Percentiles rank a stretch among this genome's conserved stretches.
Evolutionary conservation across 2,113 vertebrate species (phyloP).

Genomic region (Gymnarchus niloticus): DNA sequence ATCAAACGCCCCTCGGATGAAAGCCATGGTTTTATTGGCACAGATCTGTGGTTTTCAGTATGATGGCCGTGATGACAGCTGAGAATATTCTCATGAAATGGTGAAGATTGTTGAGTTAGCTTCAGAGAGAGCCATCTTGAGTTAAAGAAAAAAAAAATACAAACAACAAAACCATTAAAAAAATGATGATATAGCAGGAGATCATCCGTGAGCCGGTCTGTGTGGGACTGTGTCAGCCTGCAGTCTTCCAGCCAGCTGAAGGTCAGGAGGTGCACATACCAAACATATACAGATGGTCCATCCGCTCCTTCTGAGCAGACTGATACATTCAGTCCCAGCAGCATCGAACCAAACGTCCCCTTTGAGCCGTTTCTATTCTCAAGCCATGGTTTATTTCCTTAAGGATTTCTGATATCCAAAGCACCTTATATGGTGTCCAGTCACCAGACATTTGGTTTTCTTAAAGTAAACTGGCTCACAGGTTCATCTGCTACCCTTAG

Average conservation of each 20-base stretch:
- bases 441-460: neutral
- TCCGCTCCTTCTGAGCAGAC: neutral
- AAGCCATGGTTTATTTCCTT: neutral
- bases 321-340: neutral
- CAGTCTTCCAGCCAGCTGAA: neutral
- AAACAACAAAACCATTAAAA: neutral
- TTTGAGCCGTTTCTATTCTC: neutral
- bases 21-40: neutral
- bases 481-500: neutral
- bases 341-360: neutral
- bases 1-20: slow-evolving; percentile 16
- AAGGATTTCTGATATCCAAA: neutral
- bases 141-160: neutral
- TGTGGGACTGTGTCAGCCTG: neutral
- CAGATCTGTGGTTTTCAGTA: neutral
- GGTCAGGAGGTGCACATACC: neutral
- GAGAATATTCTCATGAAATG: neutral
- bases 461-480: neutral
- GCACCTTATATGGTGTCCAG: neutral
- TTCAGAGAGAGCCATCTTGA: neutral
- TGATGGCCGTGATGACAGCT: neutral
- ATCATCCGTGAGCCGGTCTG: neutral
- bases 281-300: neutral
- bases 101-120: neutral
- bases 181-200: neutral